A percentile compares a stretch with the other conserved stretches of the same genome.
Conservation (phyloP, 2,113 vertebrate genomes). For the Fregata magnificens region DNA sequence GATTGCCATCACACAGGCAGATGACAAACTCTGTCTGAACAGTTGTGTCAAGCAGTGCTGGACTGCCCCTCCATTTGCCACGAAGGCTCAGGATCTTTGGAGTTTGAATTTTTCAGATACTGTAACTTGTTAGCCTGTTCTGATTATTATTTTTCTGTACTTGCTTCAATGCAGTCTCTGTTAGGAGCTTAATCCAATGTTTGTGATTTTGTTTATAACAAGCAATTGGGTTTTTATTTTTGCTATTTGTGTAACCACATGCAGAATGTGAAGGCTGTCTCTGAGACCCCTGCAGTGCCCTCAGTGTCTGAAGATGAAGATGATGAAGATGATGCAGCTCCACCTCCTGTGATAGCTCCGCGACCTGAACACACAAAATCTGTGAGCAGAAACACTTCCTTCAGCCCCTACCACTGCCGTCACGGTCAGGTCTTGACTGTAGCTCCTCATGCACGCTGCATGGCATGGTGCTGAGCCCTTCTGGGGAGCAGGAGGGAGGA, state of each 20-base stretch:
- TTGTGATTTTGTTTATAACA: background rate
- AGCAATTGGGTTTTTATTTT: background rate
- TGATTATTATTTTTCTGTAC: background rate
- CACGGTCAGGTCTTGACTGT: background rate
- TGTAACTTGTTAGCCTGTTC: background rate
- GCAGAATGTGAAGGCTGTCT: constrained; percentile 89
- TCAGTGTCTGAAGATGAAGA: constrained; percentile 91
- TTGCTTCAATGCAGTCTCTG: background rate
- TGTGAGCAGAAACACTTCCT: constrained; percentile 72
- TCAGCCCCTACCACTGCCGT: background rate
- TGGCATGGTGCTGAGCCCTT: background rate
- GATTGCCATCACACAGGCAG: background rate
- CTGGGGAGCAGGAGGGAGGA: background rate
- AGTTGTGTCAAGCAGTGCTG: background rate
- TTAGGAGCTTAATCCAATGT: background rate
- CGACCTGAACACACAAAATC: constrained; percentile 97
- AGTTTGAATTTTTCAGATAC: background rate
- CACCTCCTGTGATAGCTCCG: constrained; percentile 90
- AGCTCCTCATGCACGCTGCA: background rate
- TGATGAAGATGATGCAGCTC: constrained; percentile 88
- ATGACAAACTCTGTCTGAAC: background rate
- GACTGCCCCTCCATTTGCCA: background rate
- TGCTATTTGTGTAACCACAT: background rate
- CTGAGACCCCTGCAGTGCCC: constrained; percentile 87
- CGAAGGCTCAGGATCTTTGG: background rate